Percentiles rank a stretch among this genome's conserved stretches.
These are phyloP conservation scores for Champsocephalus gunnari DNA, from an alignment of 2,797 vertebrate genomes.

Conservation along the genomic window DNA sequence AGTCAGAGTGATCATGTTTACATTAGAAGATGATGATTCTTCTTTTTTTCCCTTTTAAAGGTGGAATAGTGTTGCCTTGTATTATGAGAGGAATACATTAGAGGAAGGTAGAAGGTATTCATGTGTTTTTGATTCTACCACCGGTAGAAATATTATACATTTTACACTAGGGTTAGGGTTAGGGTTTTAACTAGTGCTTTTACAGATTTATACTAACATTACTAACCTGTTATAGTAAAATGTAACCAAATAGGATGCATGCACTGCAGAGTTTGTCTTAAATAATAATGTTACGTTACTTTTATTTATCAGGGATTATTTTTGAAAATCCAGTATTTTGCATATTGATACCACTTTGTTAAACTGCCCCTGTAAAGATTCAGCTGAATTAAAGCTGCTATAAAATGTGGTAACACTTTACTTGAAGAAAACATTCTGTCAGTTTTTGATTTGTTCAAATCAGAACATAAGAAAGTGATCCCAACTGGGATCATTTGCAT, in stretches of 20 bases:
- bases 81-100: neutral
- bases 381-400: neutral
- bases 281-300: neutral
- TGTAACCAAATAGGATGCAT: neutral
- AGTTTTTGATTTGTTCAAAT: neutral
- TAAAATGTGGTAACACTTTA: slow-evolving; percentile 35
- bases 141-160: neutral
- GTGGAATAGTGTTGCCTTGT: slow-evolving; percentile 5
- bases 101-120: no score
- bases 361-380: neutral
- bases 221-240: neutral
- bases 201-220: slow-evolving; percentile 3
- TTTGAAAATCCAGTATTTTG: neutral
- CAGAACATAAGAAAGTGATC: neutral
- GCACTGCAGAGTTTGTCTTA: neutral
- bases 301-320: neutral
- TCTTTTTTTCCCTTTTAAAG: neutral
- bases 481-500: neutral
- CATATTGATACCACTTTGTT: neutral
- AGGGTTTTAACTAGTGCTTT: neutral
- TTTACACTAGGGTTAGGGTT: no score
- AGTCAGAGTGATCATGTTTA: slow-evolving; percentile 10
- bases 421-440: slow-evolving; percentile 31
- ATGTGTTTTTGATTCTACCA: neutral
- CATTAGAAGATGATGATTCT: slow-evolving; percentile 7